Conservation (phyloP, 2,113 vertebrate species). For the Myanophis thanlyinensis region DNA sequence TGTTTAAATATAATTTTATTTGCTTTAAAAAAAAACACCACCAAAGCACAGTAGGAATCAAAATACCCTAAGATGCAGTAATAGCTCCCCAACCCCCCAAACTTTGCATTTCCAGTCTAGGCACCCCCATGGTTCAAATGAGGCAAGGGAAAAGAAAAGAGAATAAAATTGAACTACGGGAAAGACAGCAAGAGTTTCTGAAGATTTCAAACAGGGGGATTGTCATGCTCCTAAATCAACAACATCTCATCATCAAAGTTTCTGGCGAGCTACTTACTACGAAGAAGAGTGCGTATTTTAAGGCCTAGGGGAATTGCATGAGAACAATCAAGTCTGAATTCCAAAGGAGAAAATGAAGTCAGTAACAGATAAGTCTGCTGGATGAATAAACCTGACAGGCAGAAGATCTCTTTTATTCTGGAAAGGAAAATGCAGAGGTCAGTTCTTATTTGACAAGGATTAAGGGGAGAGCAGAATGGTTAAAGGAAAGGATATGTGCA, state of each 20-base stretch:
- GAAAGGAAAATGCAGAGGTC: background rate
- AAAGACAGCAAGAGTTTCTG: background rate
- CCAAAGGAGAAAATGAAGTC: background rate
- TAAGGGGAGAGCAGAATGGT: background rate
- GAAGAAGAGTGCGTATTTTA: background rate
- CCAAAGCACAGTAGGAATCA: constrained; percentile 43
- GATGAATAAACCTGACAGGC: background rate
- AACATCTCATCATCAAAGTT: background rate
- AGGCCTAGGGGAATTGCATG: background rate
- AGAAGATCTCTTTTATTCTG: background rate
- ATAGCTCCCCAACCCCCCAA: background rate
- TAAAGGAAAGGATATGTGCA: background rate
- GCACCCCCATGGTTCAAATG: background rate
- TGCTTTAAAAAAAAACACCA: background rate
- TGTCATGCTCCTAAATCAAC: background rate
- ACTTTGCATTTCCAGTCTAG: background rate
- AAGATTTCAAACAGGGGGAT: background rate
- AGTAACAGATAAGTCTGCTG: background rate
- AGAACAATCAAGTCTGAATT: background rate
- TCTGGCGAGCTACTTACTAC: background rate
- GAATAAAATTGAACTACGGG: background rate
- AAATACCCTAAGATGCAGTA: background rate
- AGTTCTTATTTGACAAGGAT: background rate
- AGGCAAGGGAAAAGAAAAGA: background rate
- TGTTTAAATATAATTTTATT: background rate